Evolutionary conservation across 2,113 vertebrate genomes (phyloP).

Genomic region (Xenopus laevis): DNA sequence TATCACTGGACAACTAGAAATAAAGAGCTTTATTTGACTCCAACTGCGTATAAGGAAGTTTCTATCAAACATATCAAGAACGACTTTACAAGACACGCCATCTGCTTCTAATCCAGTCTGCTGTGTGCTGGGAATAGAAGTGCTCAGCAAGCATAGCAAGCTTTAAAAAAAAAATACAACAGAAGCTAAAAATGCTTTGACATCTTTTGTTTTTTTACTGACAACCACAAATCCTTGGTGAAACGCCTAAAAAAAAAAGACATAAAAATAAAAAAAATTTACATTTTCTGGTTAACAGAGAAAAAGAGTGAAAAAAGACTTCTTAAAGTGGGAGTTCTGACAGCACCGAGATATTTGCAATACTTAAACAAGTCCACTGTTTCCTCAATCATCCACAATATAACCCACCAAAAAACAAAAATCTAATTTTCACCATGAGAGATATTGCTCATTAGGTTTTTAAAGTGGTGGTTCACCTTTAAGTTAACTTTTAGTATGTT

Average conservation of each 20-base stretch:
- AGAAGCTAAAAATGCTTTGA: constrained; percentile 24
- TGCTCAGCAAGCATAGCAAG: constrained; percentile 6
- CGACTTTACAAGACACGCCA: constrained; percentile 20
- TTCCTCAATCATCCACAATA: constrained; percentile 13
- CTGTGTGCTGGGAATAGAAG: constrained; percentile 22
- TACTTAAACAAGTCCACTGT: constrained; percentile 19
- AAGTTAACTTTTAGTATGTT: too few relatives aligned
- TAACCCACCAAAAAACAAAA: too few relatives aligned
- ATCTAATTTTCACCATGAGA: too few relatives aligned
- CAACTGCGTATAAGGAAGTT: constrained; percentile 21
- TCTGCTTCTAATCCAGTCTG: constrained; percentile 26
- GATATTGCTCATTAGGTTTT: too few relatives aligned
- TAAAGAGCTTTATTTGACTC: constrained; percentile 1
- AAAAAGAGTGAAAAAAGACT: neutral
- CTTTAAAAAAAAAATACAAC: constrained; percentile 8
- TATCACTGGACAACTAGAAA: neutral
- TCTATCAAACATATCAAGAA: constrained; percentile 27
- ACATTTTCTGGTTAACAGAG: constrained; percentile 29
- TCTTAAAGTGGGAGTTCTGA: neutral
- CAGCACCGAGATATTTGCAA: constrained; percentile 37
- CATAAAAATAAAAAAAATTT: constrained; percentile 9
- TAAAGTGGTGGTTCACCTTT: too few relatives aligned
- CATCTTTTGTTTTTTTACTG: constrained; percentile 27
- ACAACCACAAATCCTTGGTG: constrained; percentile 21
- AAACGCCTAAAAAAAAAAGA: neutral